Conservation (phyloP, 2,113 vertebrate genomes). For the Falcunculus frontatus region DNA sequence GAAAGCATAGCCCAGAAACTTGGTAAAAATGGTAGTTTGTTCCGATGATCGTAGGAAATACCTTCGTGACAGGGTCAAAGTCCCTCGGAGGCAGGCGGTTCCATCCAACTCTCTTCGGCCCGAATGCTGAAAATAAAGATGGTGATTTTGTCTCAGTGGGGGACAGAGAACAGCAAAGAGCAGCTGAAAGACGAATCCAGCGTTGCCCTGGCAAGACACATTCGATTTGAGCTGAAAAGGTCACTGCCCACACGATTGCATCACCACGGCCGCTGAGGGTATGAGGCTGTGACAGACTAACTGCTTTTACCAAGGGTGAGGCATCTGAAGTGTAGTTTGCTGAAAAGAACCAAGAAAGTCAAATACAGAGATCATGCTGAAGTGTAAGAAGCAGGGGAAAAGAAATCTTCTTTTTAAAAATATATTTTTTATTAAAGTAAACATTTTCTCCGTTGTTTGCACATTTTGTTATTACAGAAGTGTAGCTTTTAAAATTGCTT, state of each 20-base stretch:
- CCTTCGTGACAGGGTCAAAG: not conserved
- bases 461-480: not conserved
- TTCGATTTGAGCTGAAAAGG: slow-evolving; percentile 19
- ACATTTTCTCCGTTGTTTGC: not conserved
- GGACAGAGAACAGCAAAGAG: not conserved
- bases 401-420: not conserved
- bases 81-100: not conserved
- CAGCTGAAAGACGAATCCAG: not conserved
- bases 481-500: not conserved
- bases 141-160: not conserved
- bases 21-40: not conserved
- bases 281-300: not conserved
- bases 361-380: not conserved
- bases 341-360: not conserved
- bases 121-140: not conserved
- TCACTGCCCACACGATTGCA: not conserved
- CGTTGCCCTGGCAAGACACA: not conserved
- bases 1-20: not conserved
- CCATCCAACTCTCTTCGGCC: not conserved
- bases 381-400: not conserved
- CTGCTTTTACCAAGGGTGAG: not conserved
- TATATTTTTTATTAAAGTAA: not conserved
- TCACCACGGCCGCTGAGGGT: not conserved
- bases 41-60: not conserved
- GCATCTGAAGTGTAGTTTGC: not conserved